Evolutionary conservation across 2,888 invertebrate species (phyloP), one percentile per base, ranked within the genome.

Genomic region (Acanthosepion pharaonis): DNA sequence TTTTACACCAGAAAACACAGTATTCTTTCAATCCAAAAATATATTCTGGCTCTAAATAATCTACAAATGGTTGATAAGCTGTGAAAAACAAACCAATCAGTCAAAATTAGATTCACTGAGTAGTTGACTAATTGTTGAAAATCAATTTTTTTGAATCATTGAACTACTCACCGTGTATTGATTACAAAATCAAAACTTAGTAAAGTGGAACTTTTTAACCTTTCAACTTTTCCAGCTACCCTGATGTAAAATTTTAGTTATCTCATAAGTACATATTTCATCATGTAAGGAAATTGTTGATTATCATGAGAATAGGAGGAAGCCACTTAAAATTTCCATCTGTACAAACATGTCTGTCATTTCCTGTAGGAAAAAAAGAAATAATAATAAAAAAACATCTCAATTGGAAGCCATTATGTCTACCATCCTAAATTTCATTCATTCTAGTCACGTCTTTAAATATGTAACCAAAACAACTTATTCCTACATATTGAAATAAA

Each of bases 261-360:
- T 78, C n/a, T 6, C 78, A 78, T n/a, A 15, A 78, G n/a, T 64
- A 9, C n/a, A 8, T n/a, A 23, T 59, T 59, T 59, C 23, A 59
- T 59, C 4, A 23, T 59, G 23, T 59, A 5, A 59, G 78, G 78
- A 78, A 78, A 78, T 78, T 28, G n/a, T 78, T n/a, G 2, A n/a
- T 78, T 78, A 78, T 78, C 78, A 78, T 78, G n/a, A 78, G 6
- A 78, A 78, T 78, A n/a, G 78, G n/a, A 78, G 78, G 78, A 78
- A 18, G n/a, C n/a, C n/a, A 78, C 59, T 59, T 59, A 23, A 20
- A 59, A 59, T 59, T 78, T 78, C n/a, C 78, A 78, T n/a, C 78
- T 78, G 78, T 78, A n/a, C 28, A 28, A 78, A n/a, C n/a, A 78
- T 78, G 28, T 78, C n/a, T 78, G 78, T 28, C n/a, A 78, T 78